These are phyloP conservation scores for Onychorhynchus coronatus DNA, from an alignment of 2,113 vertebrate species.

Conservation along the genomic window DNA sequence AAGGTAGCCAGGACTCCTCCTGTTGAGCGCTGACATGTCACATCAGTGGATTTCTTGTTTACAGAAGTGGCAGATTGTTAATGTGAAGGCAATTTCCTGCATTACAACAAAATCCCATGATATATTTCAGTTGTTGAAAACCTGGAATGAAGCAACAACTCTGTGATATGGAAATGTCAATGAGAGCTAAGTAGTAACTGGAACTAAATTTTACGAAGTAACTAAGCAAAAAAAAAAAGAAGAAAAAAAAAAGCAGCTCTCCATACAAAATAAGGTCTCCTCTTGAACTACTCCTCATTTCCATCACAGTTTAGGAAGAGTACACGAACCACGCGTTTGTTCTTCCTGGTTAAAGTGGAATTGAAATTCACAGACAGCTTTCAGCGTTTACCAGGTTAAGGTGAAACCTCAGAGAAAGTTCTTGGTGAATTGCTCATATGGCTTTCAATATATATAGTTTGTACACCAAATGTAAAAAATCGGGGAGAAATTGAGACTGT, in stretches of 20 bases:
- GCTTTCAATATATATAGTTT: neutral
- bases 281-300: neutral
- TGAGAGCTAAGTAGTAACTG: constrained; percentile 9
- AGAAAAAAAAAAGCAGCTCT: neutral
- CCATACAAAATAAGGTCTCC: neutral
- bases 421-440: neutral
- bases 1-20: constrained; percentile 18
- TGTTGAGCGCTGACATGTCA: neutral
- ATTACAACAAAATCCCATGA: constrained; percentile 49
- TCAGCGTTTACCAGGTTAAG: neutral
- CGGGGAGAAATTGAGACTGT: neutral
- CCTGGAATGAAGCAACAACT: constrained; percentile 35
- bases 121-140: constrained; percentile 56
- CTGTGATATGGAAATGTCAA: constrained; percentile 23
- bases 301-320: neutral
- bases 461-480: neutral
- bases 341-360: neutral
- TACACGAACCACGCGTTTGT: neutral
- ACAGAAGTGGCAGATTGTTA: constrained; percentile 47
- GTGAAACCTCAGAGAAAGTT: neutral
- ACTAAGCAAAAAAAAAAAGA: neutral
- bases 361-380: neutral
- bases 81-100: constrained; percentile 60
- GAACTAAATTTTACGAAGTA: constrained; percentile 14
- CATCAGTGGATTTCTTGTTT: constrained; percentile 43